Conservation (phyloP, 2,888 invertebrate species). For the Myopa tessellatipennis region DNA sequence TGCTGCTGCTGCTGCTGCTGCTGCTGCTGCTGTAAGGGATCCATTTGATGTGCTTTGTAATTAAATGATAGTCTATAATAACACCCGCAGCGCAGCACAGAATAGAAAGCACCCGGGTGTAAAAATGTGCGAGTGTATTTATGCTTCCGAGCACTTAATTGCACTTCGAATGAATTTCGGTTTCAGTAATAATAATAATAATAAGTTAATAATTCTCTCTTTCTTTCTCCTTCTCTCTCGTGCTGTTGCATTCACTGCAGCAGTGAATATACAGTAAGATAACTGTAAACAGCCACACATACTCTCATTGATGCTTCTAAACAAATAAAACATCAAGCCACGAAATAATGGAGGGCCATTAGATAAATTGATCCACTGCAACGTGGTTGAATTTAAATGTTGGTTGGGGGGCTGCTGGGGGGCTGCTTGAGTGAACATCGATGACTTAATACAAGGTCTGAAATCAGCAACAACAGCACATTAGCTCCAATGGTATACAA, state of each 20-base stretch:
- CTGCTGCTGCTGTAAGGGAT: constrained; percentile 14
- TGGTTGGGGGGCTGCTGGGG: not conserved
- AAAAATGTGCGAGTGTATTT: not conserved
- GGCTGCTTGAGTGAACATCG: no score
- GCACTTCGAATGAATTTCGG: not conserved
- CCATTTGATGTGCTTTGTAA: constrained; percentile 35
- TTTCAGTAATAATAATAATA: not conserved
- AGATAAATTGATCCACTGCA: constrained; percentile 1
- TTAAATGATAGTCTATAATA: constrained; percentile 24
- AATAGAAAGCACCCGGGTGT: not conserved
- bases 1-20: not conserved
- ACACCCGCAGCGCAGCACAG: not conserved
- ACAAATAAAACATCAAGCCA: no score
- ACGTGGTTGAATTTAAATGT: not conserved
- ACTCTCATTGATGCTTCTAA: no score
- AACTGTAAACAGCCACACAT: not conserved
- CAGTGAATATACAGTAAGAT: no score
- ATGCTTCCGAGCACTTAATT: not conserved
- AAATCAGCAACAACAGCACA: not conserved
- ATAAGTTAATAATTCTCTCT: no score
- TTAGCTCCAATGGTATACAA: not conserved
- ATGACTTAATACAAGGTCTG: no score
- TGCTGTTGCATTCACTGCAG: not conserved
- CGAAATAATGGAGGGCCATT: not conserved
- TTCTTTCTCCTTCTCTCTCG: not conserved